These are phyloP conservation scores for Zygogramma bicolorata DNA, from an alignment of 2,888 invertebrate genomes.

Conservation along the genomic window DNA sequence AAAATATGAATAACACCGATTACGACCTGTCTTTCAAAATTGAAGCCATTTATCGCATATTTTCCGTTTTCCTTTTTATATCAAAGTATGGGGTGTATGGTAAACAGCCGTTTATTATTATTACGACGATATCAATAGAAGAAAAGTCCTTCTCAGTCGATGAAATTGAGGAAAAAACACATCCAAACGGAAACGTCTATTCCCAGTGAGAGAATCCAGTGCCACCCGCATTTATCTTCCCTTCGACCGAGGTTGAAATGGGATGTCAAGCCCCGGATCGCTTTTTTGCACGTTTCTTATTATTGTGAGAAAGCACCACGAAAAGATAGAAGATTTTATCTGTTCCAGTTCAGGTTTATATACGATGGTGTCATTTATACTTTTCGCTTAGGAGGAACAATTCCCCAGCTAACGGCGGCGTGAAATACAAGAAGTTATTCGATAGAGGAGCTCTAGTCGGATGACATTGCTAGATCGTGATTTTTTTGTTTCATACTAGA, in stretches of 20 bases:
- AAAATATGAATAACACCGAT: too few species aligned
- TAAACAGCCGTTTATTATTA: too few species aligned
- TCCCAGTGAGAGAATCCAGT: not conserved
- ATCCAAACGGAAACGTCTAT: not conserved
- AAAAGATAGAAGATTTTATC: conserved; percentile 5
- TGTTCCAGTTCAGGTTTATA: not conserved
- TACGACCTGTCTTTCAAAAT: too few species aligned
- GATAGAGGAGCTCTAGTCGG: not conserved
- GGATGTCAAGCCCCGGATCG: not conserved
- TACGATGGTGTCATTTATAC: conserved; percentile 6
- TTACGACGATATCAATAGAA: not conserved
- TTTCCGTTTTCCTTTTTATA: too few species aligned
- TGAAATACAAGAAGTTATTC: not conserved
- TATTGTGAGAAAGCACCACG: not conserved
- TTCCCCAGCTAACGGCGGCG: not conserved
- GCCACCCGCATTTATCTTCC: not conserved
- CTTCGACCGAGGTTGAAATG: not conserved
- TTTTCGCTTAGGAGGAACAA: not conserved
- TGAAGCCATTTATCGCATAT: too few species aligned
- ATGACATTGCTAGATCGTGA: too few species aligned
- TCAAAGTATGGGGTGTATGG: too few species aligned
- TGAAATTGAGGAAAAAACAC: not conserved
- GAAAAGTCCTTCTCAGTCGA: not conserved
- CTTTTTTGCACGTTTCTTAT: not conserved
- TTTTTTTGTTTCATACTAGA: too few species aligned